Evolutionary conservation across 2,888 invertebrate species (phyloP).

Genomic region (Macrosiphum euphorbiae): DNA sequence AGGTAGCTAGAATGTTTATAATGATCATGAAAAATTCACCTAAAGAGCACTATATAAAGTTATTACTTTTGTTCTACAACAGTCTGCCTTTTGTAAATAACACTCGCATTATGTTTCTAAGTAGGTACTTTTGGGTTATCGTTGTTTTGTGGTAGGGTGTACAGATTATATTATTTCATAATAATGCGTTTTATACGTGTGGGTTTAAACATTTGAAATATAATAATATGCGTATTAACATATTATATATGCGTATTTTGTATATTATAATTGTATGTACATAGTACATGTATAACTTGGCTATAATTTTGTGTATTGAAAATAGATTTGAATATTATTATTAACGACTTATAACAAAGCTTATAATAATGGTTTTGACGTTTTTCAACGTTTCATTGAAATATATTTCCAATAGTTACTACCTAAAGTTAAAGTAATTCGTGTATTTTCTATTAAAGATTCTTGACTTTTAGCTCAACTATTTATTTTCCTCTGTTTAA

Average conservation of each 20-base stretch:
- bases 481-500: constrained; percentile 3
- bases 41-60: neutral
- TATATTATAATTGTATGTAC: too few relatives aligned
- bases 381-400: neutral
- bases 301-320: neutral
- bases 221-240: neutral
- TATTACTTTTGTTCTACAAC: neutral
- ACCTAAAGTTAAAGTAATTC: neutral
- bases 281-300: too few relatives aligned
- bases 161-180: neutral
- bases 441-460: neutral
- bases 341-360: neutral
- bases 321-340: neutral
- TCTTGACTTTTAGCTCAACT: neutral
- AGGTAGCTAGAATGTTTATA: neutral
- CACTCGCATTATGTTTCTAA: neutral
- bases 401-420: neutral
- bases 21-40: neutral
- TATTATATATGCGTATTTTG: neutral
- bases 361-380: neutral
- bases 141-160: neutral
- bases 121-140: neutral
- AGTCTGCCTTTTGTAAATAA: neutral
- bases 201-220: neutral
- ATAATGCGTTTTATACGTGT: neutral